Percentiles rank a stretch among this genome's conserved stretches.
Conservation (phyloP, 2,797 vertebrate genomes). For the Bothrops alternatus region DNA sequence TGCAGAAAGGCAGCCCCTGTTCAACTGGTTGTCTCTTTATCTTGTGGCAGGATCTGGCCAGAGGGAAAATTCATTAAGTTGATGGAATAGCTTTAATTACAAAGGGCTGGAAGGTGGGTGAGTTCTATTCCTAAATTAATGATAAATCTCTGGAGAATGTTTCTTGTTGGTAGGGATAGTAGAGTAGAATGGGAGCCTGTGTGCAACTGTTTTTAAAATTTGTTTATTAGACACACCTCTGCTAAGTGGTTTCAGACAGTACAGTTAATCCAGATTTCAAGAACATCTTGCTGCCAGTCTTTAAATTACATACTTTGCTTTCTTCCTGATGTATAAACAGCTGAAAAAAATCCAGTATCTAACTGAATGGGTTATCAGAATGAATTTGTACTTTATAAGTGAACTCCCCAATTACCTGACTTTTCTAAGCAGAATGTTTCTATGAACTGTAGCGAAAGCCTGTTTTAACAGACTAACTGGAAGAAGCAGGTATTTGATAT, state of each 20-base stretch:
- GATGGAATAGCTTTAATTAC: background rate
- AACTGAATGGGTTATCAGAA: background rate
- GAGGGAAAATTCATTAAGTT: background rate
- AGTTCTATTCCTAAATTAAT: background rate
- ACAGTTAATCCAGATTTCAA: slow-evolving; percentile 14
- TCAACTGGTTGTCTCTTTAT: background rate
- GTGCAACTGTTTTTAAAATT: background rate
- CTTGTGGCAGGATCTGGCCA: background rate
- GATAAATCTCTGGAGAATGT: slow-evolving; percentile 2
- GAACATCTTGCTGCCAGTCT: background rate
- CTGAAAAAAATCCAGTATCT: slow-evolving; percentile 2
- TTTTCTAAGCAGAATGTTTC: background rate
- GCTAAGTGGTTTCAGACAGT: slow-evolving; percentile 4
- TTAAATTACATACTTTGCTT: slow-evolving; percentile 8
- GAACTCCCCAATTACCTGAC: background rate
- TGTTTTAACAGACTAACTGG: background rate
- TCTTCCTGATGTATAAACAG: slow-evolving; percentile 2
- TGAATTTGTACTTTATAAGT: background rate
- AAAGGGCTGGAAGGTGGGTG: background rate
- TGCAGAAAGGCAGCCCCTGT: background rate
- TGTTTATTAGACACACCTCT: slow-evolving; percentile 15
- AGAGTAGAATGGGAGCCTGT: background rate
- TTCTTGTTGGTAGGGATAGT: background rate
- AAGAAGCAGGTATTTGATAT: background rate
- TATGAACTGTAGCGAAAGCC: background rate